These are phyloP conservation scores for Morpho deidamia DNA, from an alignment of 2,888 invertebrate genomes.

Conservation along the genomic window DNA sequence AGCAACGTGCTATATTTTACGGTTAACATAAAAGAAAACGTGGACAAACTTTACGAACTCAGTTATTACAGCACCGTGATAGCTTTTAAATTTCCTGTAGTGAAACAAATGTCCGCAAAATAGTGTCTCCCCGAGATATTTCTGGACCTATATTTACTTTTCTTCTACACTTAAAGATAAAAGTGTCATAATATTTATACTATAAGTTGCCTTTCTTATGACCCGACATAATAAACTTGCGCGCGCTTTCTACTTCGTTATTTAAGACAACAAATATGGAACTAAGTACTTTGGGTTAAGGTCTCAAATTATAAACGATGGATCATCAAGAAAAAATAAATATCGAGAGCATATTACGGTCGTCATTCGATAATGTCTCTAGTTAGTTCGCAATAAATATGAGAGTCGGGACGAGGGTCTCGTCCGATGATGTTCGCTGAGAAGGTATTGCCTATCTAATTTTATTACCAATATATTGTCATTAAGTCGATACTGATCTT, in stretches of 20 bases:
- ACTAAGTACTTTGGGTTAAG: slow-evolving; percentile 46
- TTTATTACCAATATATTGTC: slow-evolving; percentile 79
- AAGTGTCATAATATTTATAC: slow-evolving; percentile 76
- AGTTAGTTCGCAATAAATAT: slow-evolving; percentile 73
- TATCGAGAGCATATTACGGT: slow-evolving; percentile 33
- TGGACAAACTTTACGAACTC: background rate
- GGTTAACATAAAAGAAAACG: background rate
- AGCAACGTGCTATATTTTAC: background rate
- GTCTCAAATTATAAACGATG: slow-evolving; percentile 44
- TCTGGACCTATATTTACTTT: slow-evolving; percentile 58
- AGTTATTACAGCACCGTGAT: background rate
- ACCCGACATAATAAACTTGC: slow-evolving; percentile 65
- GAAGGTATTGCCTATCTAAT: slow-evolving; percentile 75
- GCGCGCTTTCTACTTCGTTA: slow-evolving; percentile 51
- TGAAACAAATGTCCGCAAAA: slow-evolving; percentile 42
- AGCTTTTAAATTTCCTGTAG: slow-evolving; percentile 16
- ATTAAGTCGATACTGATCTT: slow-evolving; percentile 79
- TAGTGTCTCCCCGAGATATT: slow-evolving; percentile 35
- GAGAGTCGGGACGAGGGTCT: slow-evolving; percentile 54
- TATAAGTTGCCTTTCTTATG: slow-evolving; percentile 73
- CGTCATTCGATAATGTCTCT: slow-evolving; percentile 73
- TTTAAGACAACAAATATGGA: slow-evolving; percentile 39
- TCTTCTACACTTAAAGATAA: slow-evolving; percentile 65
- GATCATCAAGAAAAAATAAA: slow-evolving; percentile 28
- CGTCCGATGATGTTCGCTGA: slow-evolving; percentile 59